Percentiles rank a stretch among this genome's conserved stretches.
Evolutionary conservation across 2,113 vertebrate genomes (phyloP).

Genomic region (Ptychochromis oligacanthus): DNA sequence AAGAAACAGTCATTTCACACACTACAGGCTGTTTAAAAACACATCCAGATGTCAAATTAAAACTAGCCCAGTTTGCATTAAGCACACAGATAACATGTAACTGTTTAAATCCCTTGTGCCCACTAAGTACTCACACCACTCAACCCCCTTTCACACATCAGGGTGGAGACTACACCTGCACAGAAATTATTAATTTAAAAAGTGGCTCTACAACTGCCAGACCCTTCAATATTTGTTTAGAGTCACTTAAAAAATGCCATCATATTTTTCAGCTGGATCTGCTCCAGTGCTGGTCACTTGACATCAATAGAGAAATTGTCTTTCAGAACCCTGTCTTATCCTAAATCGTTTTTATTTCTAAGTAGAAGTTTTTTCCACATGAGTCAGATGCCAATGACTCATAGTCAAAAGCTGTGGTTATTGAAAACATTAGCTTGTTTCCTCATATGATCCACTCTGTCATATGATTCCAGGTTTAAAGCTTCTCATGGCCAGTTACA

Average conservation of each 20-base stretch:
- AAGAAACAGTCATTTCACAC: too few species aligned
- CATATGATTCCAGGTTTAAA: constrained; percentile 52
- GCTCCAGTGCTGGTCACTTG: constrained; percentile 17
- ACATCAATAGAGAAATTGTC: constrained; percentile 9
- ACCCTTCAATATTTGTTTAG: not conserved
- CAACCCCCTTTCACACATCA: not conserved
- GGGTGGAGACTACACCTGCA: not conserved
- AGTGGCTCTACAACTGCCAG: not conserved
- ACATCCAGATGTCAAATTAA: not conserved
- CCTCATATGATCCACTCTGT: constrained; percentile 46
- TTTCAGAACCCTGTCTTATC: not conserved
- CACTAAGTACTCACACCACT: not conserved
- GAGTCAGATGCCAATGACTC: constrained; percentile 66
- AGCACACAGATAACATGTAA: not conserved
- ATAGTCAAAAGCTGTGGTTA: constrained; percentile 27
- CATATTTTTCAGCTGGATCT: not conserved
- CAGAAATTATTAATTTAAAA: not conserved
- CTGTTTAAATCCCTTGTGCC: not conserved
- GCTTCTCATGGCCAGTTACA: not conserved
- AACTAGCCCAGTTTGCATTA: not conserved
- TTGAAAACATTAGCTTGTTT: constrained; percentile 44
- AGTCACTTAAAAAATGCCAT: not conserved
- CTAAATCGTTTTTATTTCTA: not conserved
- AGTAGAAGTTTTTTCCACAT: constrained; percentile 36
- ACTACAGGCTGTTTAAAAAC: not conserved